A percentile compares a stretch with the other conserved stretches of the same genome.
phyloP scores from a whole-genome alignment of 2,113 vertebrate genomes.

The Carassius gibelio region DNA sequence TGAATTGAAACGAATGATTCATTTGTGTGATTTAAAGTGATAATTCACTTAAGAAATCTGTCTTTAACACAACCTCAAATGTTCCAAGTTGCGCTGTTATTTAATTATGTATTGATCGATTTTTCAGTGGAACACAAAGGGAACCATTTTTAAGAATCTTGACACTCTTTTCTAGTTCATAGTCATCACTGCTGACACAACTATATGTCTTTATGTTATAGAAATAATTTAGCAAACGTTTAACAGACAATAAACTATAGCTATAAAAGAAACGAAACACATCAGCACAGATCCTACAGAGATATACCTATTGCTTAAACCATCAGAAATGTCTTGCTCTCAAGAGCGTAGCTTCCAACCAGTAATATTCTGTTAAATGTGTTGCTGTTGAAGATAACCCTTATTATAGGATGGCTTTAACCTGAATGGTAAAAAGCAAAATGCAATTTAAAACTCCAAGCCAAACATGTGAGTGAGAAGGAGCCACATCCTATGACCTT shows the following conservation, averaged over 20 bases:
- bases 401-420: slow-evolving; percentile 14
- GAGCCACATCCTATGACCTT: neutral
- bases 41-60: neutral
- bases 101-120: neutral
- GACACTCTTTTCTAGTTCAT: neutral
- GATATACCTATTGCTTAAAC: neutral
- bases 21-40: slow-evolving; percentile 14
- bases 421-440: slow-evolving; percentile 14
- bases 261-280: neutral
- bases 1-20: neutral
- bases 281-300: neutral
- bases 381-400: slow-evolving; percentile 15
- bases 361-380: slow-evolving; percentile 20
- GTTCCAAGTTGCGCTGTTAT: neutral
- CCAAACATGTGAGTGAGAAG: slow-evolving; percentile 1
- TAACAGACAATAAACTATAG: neutral
- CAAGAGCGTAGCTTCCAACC: neutral
- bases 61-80: neutral
- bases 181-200: neutral
- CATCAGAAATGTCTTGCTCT: neutral
- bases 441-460: slow-evolving; percentile 23
- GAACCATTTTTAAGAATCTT: neutral
- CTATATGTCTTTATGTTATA: neutral
- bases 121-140: neutral
- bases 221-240: neutral